Base-by-base conservation (phyloP, 2,888 invertebrate species). In the Oxytorus armatus region DNA sequence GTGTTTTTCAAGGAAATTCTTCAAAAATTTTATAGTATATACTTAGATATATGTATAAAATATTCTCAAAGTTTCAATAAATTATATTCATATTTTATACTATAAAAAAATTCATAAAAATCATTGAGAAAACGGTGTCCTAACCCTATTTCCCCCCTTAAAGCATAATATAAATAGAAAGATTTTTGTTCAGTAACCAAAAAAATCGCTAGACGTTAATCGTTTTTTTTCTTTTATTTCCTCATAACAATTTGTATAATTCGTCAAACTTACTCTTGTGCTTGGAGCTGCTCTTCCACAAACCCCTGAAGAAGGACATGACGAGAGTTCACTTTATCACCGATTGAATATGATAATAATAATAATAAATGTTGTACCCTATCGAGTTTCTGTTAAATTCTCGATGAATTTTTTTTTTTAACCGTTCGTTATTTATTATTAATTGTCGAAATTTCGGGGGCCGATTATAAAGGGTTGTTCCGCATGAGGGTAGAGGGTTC, bases 231-330 rank as follows among this genome's bases (percentile, higher is more conserved):
- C 10, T 36, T 36, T 8, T 36, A 8, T 8, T 36, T 8, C 10
- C 4, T 8, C 8, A 36, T 8, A 36, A 8, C 36, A 3, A 53
- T 18, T 11, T 21, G 25, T 10, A 18, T 65, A 49, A 36, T 25
- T 21, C 53, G 23, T 10, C 1, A 23, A 55, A 94, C 95, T 95
- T 89, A 95, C 95, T 95, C 93, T 94, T 94, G 86, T 95, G 95
- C 86, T 95, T 95, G 14, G 95, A 94, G 90, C 94, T 94, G 85
- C 93, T 94, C 86, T 93, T 95, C 95, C 94, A 95, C 90, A 95
- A 94, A 90, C 94, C 94, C 89, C 94, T 93, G 85, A 95, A 92
- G 82, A 95, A 93, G 57, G 94, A 94, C 92, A 95, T 94, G 47
- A 78, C 83, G 10, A 79, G 57, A 55, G 81, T 72, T 78, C 82